Evolutionary conservation across 1,140 invertebrate genomes (phyloP).

Genomic region (Mycetomoellerius zeteki): DNA sequence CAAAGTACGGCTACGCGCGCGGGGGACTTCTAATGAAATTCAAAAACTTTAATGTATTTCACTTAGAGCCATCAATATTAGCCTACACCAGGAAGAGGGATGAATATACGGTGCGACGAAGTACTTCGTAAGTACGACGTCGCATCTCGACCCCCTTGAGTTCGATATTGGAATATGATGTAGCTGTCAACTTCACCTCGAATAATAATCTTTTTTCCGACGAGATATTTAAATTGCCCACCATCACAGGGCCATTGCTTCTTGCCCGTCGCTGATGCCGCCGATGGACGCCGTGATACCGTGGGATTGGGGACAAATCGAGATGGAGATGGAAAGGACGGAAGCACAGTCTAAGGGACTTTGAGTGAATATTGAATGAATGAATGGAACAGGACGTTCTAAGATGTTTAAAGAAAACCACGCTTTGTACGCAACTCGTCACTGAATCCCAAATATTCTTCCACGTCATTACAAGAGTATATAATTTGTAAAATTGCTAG

Average conservation of each 20-base stretch:
- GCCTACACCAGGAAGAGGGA: slow-evolving; percentile 49
- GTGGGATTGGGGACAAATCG: slow-evolving; percentile 69
- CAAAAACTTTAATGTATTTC: slow-evolving; percentile 70
- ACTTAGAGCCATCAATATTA: slow-evolving; percentile 71
- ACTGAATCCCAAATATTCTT: slow-evolving; percentile 48
- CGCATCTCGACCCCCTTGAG: slow-evolving; percentile 59
- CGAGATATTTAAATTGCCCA: slow-evolving; percentile 77
- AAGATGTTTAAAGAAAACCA: slow-evolving; percentile 57
- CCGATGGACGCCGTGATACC: slow-evolving; percentile 63
- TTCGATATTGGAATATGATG: slow-evolving; percentile 77
- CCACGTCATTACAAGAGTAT: slow-evolving; percentile 9
- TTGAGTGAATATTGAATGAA: slow-evolving; percentile 78
- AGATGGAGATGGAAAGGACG: slow-evolving; percentile 45
- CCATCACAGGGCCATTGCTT: slow-evolving; percentile 69
- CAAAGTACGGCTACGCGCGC: background rate
- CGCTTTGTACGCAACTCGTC: slow-evolving; percentile 37
- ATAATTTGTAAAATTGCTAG: slow-evolving; percentile 51
- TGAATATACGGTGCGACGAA: slow-evolving; percentile 36
- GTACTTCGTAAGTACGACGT: slow-evolving; percentile 38
- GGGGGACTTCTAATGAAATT: slow-evolving; percentile 60
- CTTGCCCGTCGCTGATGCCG: slow-evolving; percentile 62
- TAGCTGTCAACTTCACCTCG: slow-evolving; percentile 72
- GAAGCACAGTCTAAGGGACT: slow-evolving; percentile 64
- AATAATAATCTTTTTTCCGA: slow-evolving; percentile 78
- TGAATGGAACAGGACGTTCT: slow-evolving; percentile 41